phyloP scores from a whole-genome alignment of 2,888 invertebrate genomes.

The Anaspis maculata region DNA sequence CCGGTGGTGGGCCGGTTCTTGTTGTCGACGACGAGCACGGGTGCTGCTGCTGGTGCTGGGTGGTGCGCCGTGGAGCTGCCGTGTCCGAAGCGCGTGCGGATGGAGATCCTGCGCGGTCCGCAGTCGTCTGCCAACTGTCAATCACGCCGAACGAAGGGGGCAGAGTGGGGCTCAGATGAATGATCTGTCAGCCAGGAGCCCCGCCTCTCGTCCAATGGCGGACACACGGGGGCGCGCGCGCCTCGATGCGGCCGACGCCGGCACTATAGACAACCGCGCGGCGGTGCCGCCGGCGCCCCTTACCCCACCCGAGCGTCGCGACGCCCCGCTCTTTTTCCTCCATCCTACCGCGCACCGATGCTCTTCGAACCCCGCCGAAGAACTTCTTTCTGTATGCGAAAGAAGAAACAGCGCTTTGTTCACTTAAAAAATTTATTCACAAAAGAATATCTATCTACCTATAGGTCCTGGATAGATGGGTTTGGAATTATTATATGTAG shows the following conservation, averaged over 20 bases:
- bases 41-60: conserved; percentile 26
- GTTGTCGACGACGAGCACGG: conserved; percentile 17
- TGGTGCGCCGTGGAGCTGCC: conserved; percentile 26
- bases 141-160: conserved; percentile 48
- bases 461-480: no score
- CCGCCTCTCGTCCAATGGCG: conserved; percentile 42
- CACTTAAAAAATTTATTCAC: no score
- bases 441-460: no score
- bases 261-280: conserved; percentile 27
- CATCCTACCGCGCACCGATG: no score
- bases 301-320: conserved; percentile 4
- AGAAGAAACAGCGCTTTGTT: no score
- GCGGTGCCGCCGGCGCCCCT: conserved; percentile 36
- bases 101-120: conserved; percentile 55
- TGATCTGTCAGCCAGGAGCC: conserved; percentile 39
- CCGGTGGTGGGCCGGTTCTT: conserved; percentile 17
- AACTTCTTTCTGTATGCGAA: no score
- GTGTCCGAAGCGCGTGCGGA: conserved; percentile 40
- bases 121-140: conserved; percentile 60
- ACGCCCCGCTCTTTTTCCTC: no score
- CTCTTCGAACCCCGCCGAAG: no score
- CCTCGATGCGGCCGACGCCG: conserved; percentile 37
- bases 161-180: conserved; percentile 49
- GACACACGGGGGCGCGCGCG: conserved; percentile 46
- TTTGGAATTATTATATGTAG: no score